phyloP scores from a whole-genome alignment of 1,140 invertebrate genomes.

The Ceratina calcarata region DNA sequence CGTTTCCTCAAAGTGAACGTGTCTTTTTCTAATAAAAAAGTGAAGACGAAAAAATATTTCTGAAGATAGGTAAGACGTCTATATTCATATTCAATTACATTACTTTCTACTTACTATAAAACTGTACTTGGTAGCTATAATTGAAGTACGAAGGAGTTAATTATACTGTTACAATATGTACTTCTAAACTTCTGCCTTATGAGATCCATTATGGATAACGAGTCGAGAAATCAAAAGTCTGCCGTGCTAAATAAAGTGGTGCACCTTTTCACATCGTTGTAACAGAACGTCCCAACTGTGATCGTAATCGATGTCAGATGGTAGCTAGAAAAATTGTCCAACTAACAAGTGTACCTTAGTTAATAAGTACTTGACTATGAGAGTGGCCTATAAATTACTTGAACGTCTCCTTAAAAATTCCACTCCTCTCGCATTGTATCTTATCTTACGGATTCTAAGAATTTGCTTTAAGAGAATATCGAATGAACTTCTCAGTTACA shows the following conservation, averaged over 20 bases:
- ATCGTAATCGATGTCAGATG: conserved; percentile 20
- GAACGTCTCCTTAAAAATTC: no score
- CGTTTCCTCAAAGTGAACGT: neutral
- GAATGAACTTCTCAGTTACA: no score
- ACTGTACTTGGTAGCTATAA: no score
- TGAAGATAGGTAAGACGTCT: neutral
- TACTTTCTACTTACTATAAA: no score
- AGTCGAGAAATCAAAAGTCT: conserved; percentile 24
- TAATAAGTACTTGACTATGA: neutral
- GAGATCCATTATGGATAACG: conserved; percentile 10
- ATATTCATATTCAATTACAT: neutral
- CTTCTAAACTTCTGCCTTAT: conserved; percentile 38
- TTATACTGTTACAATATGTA: neutral
- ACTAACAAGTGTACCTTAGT: conserved; percentile 7
- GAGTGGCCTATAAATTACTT: no score
- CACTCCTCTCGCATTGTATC: no score
- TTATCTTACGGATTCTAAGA: no score
- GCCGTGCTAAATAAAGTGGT: conserved; percentile 2
- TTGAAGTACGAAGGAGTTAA: neutral
- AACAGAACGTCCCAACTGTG: conserved; percentile 48
- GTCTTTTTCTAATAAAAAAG: neutral
- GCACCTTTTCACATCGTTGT: conserved; percentile 19
- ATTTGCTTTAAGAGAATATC: no score
- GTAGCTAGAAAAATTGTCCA: conserved; percentile 2
- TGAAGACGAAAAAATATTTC: neutral